Evolutionary conservation across 2,888 invertebrate genomes (phyloP).

Genomic region (Eupithecia subumbrata): DNA sequence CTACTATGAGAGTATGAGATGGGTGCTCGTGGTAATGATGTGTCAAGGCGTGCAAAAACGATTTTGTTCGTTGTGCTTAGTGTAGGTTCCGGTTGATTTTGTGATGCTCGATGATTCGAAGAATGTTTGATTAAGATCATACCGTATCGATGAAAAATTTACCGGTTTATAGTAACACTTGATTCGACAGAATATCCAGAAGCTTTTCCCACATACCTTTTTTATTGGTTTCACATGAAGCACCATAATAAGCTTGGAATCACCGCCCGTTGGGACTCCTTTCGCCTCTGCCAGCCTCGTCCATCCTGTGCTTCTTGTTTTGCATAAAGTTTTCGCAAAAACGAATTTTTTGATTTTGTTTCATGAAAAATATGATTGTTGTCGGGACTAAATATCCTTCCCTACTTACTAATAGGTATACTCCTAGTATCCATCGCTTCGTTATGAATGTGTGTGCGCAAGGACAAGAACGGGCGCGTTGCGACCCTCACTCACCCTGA

Average conservation of each 20-base stretch:
- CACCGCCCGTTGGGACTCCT: not conserved
- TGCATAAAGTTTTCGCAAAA: not conserved
- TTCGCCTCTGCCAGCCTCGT: not conserved
- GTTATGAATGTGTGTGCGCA: no score
- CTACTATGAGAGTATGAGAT: slow-evolving; percentile 49
- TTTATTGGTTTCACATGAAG: not conserved
- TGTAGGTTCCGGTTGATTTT: not conserved
- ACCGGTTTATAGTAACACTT: not conserved
- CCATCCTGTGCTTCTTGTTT: not conserved
- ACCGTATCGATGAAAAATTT: not conserved
- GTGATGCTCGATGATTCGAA: slow-evolving; percentile 13
- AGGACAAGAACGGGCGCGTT: no score
- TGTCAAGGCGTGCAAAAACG: slow-evolving; percentile 10
- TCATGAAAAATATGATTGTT: not conserved
- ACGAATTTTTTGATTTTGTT: not conserved
- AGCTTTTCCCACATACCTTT: not conserved
- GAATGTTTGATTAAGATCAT: slow-evolving; percentile 16
- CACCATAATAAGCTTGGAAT: not conserved
- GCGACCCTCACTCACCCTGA: no score
- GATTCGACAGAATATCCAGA: not conserved
- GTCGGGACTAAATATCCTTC: not conserved
- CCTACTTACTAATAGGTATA: no score
- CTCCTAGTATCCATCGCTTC: no score
- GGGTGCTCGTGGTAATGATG: slow-evolving; percentile 11
- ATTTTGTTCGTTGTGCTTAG: slow-evolving; percentile 17